Base-by-base conservation (phyloP, 2,797 vertebrate species). In the Huso huso region DNA sequence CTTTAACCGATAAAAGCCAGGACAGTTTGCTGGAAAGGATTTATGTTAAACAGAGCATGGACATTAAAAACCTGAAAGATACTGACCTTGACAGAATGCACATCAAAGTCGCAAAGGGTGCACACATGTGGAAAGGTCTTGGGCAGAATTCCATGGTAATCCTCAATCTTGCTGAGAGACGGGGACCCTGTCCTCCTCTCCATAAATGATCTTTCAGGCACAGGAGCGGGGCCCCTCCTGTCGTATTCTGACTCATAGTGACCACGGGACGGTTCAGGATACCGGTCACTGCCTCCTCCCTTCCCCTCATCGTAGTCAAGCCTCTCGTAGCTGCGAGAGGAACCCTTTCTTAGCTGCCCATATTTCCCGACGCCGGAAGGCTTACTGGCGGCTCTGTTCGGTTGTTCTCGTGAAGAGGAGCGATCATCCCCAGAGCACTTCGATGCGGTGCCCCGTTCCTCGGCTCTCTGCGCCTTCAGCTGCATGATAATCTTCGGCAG, bases 381-480 rank as follows among this genome's bases (percentile, higher is more conserved):
- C 2, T 65, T 15, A 6, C 67, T 62, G 18, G 63, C 15, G 7
- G 66, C 60, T 62, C 57, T 12, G 6, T 62, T 10, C 23, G 10
- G 6, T 55, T 50, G 49, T 10, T 60, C 50, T 7, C 69, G 63
- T 48, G 69, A 49, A 62, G 3, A 6, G 68, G n/a, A 0, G 64
- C 11, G 0, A 18, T 60, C 48, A 37, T 61, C 51, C 50, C 12
- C 37, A 37, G 66, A 58, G 48, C 15, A 13, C 18, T 49, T 58
- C 23, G 10, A 50, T 12, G 51, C 8, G 11, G 60, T 58, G 48
- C 13, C 11, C 7, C 55, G 55, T 59, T 69, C 55, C 8, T 71
- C 51, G 1, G 65, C 70, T 11, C 70, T 72, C 51, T 77, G 78
- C 10, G 75, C 68, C 58, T 79, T 79, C n/a, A 79, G 67, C 64